These are phyloP conservation scores for Tyto alba DNA, from an alignment of 2,113 vertebrate genomes.

Conservation along the genomic window DNA sequence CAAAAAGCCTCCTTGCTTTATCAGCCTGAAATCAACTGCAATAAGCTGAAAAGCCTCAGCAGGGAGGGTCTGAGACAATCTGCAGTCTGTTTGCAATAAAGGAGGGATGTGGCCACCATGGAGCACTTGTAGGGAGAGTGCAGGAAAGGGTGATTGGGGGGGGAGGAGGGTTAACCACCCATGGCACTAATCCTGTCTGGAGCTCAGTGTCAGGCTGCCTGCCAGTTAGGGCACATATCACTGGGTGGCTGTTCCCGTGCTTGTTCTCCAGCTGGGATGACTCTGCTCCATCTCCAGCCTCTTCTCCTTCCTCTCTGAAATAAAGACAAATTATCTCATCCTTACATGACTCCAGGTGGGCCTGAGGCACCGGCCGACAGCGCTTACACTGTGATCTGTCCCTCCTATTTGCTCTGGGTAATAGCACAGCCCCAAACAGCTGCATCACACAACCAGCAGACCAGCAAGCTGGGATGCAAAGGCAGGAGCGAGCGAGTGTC, in stretches of 20 bases:
- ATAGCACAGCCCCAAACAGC: background rate
- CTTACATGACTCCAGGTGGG: accelerated
- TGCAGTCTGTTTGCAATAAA: background rate
- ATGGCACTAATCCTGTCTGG: background rate
- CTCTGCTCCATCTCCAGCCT: background rate
- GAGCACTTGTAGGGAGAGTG: background rate
- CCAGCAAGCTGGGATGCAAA: background rate
- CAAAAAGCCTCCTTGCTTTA: background rate
- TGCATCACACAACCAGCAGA: background rate
- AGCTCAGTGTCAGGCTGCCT: background rate
- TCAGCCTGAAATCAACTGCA: background rate
- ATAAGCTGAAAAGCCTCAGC: background rate
- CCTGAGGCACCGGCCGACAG: background rate
- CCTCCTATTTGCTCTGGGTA: background rate
- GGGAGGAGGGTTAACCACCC: background rate
- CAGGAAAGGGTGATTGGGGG: background rate
- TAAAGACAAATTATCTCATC: background rate
- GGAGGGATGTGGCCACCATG: background rate
- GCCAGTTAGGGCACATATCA: accelerated
- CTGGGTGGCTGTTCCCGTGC: background rate
- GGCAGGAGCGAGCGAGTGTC: accelerated
- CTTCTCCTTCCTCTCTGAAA: background rate
- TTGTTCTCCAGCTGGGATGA: background rate
- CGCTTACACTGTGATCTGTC: background rate
- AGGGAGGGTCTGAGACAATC: background rate